These are phyloP conservation scores for Netelia inedita DNA, from an alignment of 2,888 invertebrate genomes.

Conservation along the genomic window DNA sequence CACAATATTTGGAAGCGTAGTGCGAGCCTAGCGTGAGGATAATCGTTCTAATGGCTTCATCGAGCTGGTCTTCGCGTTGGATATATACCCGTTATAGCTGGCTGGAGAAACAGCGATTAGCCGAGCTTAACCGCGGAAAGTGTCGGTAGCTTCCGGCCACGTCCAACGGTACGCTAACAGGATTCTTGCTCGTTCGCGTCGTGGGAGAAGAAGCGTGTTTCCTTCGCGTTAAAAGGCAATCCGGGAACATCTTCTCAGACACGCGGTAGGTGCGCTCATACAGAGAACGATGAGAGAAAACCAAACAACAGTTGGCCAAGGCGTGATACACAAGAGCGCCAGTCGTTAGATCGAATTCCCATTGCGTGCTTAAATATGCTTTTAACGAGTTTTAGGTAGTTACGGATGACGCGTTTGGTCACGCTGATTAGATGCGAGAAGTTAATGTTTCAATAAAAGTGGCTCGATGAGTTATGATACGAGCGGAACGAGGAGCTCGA, in stretches of 20 bases:
- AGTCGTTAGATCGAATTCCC: background rate
- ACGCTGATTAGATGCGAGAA: background rate
- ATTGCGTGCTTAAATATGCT: too few relatives aligned
- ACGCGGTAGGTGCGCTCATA: too few relatives aligned
- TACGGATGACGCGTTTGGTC: background rate
- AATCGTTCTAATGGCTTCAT: conserved; percentile 55
- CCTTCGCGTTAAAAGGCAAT: background rate
- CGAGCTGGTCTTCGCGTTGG: background rate
- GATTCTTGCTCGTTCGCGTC: too few relatives aligned
- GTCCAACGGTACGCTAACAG: too few relatives aligned
- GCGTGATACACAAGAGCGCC: background rate
- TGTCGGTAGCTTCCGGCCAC: conserved; percentile 40
- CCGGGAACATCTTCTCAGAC: too few relatives aligned
- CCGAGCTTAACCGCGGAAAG: conserved; percentile 26
- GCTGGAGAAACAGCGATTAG: conserved; percentile 33
- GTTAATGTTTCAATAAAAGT: conserved; percentile 3
- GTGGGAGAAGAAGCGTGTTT: background rate
- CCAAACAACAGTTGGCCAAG: background rate
- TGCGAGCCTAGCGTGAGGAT: conserved; percentile 54
- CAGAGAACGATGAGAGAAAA: background rate
- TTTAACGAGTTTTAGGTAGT: too few relatives aligned
- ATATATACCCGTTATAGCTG: conserved; percentile 25
- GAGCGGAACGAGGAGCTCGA: conserved; percentile 11
- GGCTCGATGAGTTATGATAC: background rate
- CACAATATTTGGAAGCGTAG: conserved; percentile 16